These are phyloP conservation scores for Ladona fulva DNA, from an alignment of 1,140 invertebrate species.

Conservation along the genomic window DNA sequence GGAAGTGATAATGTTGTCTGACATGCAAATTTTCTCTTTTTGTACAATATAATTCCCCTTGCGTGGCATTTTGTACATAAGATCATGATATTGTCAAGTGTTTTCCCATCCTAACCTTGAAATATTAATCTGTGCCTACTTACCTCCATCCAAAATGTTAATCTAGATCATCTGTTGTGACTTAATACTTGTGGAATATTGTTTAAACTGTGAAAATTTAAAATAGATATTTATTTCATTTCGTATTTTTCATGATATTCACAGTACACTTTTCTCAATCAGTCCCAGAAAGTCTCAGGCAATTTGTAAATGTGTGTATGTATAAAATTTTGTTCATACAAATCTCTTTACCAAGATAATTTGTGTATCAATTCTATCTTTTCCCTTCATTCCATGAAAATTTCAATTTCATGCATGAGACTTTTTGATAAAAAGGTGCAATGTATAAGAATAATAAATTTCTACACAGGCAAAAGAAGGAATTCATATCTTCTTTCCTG, in stretches of 20 bases:
- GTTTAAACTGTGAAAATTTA: not conserved
- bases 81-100: slow-evolving; percentile 4
- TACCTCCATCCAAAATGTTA: slow-evolving; percentile 9
- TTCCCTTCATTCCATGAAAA: not conserved
- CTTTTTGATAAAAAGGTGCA: slow-evolving; percentile 5
- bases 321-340: not conserved
- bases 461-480: not conserved
- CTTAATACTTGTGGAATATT: not conserved
- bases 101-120: not conserved
- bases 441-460: slow-evolving; percentile 4
- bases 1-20: slow-evolving; percentile 1
- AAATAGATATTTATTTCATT: not conserved
- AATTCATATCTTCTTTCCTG: not conserved
- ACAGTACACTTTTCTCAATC: not conserved
- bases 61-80: not conserved
- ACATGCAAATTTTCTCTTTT: slow-evolving; percentile 10
- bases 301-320: slow-evolving; percentile 3
- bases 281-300: slow-evolving; percentile 7
- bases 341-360: not conserved
- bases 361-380: not conserved
- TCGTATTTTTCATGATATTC: slow-evolving; percentile 3
- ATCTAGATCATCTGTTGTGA: not conserved
- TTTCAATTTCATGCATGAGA: not conserved
- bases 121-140: slow-evolving; percentile 1
- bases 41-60: not conserved